Evolutionary conservation across 1,140 invertebrate genomes (phyloP).

Genomic region (silkworm (Bombyx mori)): DNA sequence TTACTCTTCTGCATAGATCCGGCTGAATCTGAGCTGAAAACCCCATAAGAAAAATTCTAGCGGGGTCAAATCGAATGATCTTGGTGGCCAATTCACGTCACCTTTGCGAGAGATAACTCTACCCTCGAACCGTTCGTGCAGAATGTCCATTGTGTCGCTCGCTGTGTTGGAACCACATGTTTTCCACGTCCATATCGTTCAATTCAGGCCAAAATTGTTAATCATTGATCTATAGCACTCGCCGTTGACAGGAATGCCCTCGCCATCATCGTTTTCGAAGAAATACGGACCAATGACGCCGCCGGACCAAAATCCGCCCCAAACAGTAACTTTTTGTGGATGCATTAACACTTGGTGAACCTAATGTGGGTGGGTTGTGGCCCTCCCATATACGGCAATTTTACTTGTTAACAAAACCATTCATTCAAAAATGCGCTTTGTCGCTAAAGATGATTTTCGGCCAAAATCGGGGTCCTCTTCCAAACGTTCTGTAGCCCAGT

Average conservation of each 20-base stretch:
- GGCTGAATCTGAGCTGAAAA: conserved; percentile 10
- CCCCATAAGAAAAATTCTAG: conserved; percentile 1
- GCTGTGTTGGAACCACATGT: background rate
- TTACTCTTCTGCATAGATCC: conserved; percentile 18
- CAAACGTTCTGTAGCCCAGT: background rate
- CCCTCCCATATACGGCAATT: conserved; percentile 18
- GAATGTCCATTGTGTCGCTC: too few relatives aligned
- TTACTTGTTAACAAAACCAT: conserved; percentile 24
- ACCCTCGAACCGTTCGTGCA: too few relatives aligned
- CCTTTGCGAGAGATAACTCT: too few relatives aligned
- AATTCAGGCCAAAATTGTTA: conserved; percentile 22
- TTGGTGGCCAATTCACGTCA: too few relatives aligned
- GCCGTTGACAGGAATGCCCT: conserved; percentile 30
- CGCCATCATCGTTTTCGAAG: conserved; percentile 30
- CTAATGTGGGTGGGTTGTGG: conserved; percentile 5
- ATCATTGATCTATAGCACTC: conserved; percentile 39
- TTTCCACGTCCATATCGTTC: conserved; percentile 3
- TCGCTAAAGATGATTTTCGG: conserved; percentile 18
- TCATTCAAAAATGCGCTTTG: conserved; percentile 3
- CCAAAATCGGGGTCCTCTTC: conserved; percentile 2
- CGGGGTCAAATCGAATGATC: background rate
- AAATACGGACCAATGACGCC: conserved; percentile 23
- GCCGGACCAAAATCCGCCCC: conserved; percentile 26
- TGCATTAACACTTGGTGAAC: conserved; percentile 15
- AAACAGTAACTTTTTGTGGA: conserved; percentile 36